Base-by-base conservation (phyloP, 2,113 vertebrate species). In the Archilochus colubris region DNA sequence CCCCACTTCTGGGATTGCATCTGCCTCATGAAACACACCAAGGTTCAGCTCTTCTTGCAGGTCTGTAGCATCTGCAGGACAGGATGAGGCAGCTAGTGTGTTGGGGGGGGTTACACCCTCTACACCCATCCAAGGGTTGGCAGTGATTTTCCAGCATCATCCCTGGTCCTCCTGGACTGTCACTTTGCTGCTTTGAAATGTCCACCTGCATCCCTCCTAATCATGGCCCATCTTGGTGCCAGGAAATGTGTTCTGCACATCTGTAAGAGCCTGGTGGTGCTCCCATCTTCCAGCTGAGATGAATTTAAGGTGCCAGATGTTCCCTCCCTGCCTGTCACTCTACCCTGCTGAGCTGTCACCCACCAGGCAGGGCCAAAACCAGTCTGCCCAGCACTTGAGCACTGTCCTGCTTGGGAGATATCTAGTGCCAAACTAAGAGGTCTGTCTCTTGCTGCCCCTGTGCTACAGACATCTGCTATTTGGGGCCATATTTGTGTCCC, bases 341-440 rank as follows among this genome's bases (percentile, higher is more conserved):
- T 5, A 14, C 30, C 4, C 44, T 1, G 0, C 17, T 0, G 1
- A 59, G n/a, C 4, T 91, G 28, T 55, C 21, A 7, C 59, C 59
- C 58, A 66, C 20, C 40, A 66, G 10, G 18, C 55, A 62, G 48
- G 30, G 43, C 28, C 17, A 14, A 10, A 12, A 44, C 6, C 33
- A 59, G 38, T 53, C 22, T 82, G 21, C 50, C 58, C 54, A 54
- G 31, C 27, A 21, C 12, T 30, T 1, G 0, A 66, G 55, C n/a
- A 53, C 19, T 27, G 6, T 66, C 21, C 67, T 74, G 27, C 70
- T 64, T 61, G 62, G 30, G 30, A 15, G n/a, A 27, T 25, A 30
- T 36, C 43, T 62, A 27, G 28, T 57, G 74, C 70, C 66, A 67
- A 30, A 22, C 7, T 33, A 33, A 6, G 33, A 53, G 48, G 28